These are phyloP conservation scores for Tetragonisca angustula DNA, from an alignment of 2,888 invertebrate genomes.

Conservation along the genomic window DNA sequence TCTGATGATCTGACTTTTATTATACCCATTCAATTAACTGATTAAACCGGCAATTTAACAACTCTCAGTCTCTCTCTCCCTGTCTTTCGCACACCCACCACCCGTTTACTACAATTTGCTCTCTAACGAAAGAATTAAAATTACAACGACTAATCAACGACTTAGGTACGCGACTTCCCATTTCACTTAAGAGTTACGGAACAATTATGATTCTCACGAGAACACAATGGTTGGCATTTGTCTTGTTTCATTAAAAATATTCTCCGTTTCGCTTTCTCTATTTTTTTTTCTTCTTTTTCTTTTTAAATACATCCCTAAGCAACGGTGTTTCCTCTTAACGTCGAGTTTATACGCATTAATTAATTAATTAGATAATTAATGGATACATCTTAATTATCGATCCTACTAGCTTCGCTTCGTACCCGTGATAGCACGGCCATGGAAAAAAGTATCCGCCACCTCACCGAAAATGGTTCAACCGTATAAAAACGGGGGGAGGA, in stretches of 20 bases:
- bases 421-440: constrained; percentile 35
- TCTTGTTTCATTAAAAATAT: constrained; percentile 78
- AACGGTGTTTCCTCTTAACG: constrained; percentile 70
- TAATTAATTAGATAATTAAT: constrained; percentile 77
- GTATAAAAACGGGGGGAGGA: constrained; percentile 53
- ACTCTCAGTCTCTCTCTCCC: constrained; percentile 7
- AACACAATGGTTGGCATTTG: constrained; percentile 82
- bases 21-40: background rate
- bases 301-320: constrained; percentile 70
- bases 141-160: constrained; percentile 79
- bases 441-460: constrained; percentile 30
- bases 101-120: constrained; percentile 34
- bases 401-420: constrained; percentile 55
- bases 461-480: constrained; percentile 20
- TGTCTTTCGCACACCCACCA: constrained; percentile 4
- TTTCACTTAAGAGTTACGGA: constrained; percentile 77
- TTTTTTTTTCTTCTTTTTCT: background rate
- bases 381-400: constrained; percentile 76
- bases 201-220: constrained; percentile 80
- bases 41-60: constrained; percentile 2
- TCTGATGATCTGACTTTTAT: background rate
- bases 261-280: constrained; percentile 66
- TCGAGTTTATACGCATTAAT: constrained; percentile 73
- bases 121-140: constrained; percentile 74
- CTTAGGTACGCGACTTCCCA: constrained; percentile 73